Conservation (phyloP, 2,113 vertebrate species). For the Psittacula cyanocephala region DNA sequence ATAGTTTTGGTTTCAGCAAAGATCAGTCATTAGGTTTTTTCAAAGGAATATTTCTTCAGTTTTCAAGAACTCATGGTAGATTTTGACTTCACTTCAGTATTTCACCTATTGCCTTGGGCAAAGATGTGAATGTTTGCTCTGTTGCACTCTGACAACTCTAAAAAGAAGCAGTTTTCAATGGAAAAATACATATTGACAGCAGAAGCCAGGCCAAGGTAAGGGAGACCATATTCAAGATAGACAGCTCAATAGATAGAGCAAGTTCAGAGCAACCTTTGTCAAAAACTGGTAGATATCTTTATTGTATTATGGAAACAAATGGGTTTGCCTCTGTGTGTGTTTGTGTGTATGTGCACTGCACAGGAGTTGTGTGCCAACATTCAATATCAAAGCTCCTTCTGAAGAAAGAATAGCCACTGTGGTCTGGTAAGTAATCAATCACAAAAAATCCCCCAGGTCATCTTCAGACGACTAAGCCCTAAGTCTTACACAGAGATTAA, state of each 20-base stretch:
- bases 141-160: background rate
- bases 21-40: background rate
- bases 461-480: background rate
- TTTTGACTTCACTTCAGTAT: background rate
- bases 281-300: background rate
- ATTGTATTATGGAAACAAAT: background rate
- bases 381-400: background rate
- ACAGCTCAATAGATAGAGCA: background rate
- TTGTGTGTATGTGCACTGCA: rapidly evolving
- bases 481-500: background rate
- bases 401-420: background rate
- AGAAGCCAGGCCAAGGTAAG: background rate
- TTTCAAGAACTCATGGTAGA: background rate
- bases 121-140: background rate
- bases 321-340: background rate
- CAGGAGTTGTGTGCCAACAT: background rate
- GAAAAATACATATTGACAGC: background rate
- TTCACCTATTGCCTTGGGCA: background rate
- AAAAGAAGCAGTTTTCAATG: background rate
- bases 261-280: background rate
- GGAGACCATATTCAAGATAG: background rate
- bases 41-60: background rate
- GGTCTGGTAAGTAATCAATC: background rate
- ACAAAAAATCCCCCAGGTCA: background rate
- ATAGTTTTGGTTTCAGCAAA: background rate